Percentiles rank a stretch among this genome's conserved stretches.
Evolutionary conservation across 1,140 invertebrate species (phyloP).

Genomic region (Campoletis sonorensis): DNA sequence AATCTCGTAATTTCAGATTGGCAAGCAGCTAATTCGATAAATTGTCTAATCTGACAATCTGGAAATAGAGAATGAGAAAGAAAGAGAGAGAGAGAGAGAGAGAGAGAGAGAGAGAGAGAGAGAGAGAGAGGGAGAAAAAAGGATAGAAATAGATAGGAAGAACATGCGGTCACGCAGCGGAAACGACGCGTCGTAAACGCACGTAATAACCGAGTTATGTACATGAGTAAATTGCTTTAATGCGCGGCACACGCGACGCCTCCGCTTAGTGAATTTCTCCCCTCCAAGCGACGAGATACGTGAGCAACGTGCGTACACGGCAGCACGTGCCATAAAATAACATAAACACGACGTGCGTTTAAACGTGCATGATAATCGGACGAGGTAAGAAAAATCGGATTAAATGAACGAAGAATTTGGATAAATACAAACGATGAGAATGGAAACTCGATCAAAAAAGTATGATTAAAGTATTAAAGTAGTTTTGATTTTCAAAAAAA

Average conservation of each 20-base stretch:
- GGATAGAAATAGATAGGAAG: background rate
- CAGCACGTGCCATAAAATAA: slow-evolving; percentile 11
- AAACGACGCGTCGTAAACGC: slow-evolving; percentile 35
- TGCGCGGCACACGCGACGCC: slow-evolving; percentile 55
- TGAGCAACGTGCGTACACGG: slow-evolving; percentile 1
- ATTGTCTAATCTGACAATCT: slow-evolving; percentile 27
- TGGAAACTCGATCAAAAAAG: background rate
- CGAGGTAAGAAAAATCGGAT: too few relatives aligned
- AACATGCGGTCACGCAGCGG: background rate
- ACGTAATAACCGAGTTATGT: slow-evolving; percentile 57
- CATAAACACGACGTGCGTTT: background rate
- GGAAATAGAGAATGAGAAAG: slow-evolving; percentile 1
- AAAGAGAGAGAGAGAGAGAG: background rate
- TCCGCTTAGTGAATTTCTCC: slow-evolving; percentile 33
- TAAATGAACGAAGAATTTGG: too few relatives aligned
- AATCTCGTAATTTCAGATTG: slow-evolving; percentile 25
- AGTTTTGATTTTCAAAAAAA: too few relatives aligned
- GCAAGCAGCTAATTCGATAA: slow-evolving; percentile 17
- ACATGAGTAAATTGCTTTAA: slow-evolving; percentile 65
- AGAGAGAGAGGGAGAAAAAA: background rate
- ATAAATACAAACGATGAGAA: background rate
- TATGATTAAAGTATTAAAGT: too few relatives aligned
- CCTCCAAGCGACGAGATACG: background rate
- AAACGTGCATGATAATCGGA: too few relatives aligned
- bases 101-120: background rate